Percentiles rank a stretch among this genome's conserved stretches.
Evolutionary conservation across 2,888 invertebrate species (phyloP).

Genomic region (Aleiodes leptofemur): DNA sequence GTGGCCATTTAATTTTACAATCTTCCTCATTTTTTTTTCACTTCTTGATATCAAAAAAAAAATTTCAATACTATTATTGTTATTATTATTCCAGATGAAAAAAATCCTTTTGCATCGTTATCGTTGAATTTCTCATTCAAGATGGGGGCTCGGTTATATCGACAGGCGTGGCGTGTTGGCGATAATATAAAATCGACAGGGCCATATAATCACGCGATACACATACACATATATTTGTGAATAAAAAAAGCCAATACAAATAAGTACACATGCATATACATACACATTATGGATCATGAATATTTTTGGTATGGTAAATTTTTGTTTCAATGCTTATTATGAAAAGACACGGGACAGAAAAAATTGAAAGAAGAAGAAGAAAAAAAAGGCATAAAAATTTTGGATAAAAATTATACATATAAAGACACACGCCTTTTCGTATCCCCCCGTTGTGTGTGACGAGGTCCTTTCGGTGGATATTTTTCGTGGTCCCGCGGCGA

Average conservation of each 20-base stretch:
- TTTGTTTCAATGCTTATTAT: conserved; percentile 7
- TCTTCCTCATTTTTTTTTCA: too few relatives aligned
- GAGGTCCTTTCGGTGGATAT: conserved; percentile 23
- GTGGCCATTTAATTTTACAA: conserved; percentile 8
- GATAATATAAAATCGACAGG: conserved; percentile 43
- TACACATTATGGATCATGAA: conserved; percentile 14
- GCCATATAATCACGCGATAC: conserved; percentile 40
- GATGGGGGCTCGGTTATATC: conserved; percentile 29
- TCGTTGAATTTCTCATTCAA: conserved; percentile 33
- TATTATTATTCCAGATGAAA: not conserved
- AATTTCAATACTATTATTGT: not conserved
- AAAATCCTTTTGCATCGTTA: conserved; percentile 25
- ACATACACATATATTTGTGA: conserved; percentile 16
- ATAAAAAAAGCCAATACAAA: conserved; percentile 21
- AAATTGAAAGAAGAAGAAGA: not conserved
- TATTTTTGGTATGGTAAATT: not conserved
- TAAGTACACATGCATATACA: not conserved
- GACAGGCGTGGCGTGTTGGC: conserved; percentile 43
- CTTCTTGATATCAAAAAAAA: not conserved
- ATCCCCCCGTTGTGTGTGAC: conserved; percentile 36
- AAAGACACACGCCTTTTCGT: conserved; percentile 4
- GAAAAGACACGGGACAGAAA: conserved; percentile 1
- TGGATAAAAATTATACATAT: conserved; percentile 3
- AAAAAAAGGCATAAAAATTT: conserved; percentile 3
- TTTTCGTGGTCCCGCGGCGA: conserved; percentile 54